Evolutionary conservation across 2,113 vertebrate genomes (phyloP).

Genomic region (Lathamus discolor): DNA sequence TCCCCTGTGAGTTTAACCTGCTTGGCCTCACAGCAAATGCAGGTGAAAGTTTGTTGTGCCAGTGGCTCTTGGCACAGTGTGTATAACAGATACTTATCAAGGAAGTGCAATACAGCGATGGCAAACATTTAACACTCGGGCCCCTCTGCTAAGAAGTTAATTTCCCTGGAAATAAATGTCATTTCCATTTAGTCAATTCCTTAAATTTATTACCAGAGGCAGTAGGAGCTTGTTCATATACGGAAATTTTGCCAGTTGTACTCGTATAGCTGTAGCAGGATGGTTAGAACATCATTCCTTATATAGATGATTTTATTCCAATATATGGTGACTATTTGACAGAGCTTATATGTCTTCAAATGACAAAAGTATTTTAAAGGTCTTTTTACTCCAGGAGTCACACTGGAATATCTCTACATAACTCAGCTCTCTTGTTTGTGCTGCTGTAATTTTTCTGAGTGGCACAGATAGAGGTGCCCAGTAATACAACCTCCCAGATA

Average conservation of each 20-base stretch:
- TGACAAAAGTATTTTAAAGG: neutral
- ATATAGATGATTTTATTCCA: neutral
- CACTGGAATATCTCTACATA: neutral
- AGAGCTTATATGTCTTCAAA: neutral
- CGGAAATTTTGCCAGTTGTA: neutral
- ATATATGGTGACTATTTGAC: neutral
- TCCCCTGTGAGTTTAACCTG: neutral
- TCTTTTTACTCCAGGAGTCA: neutral
- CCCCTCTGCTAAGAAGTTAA: neutral
- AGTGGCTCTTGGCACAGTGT: neutral
- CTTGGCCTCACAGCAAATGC: neutral
- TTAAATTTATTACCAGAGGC: neutral
- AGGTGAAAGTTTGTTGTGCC: neutral
- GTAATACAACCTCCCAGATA: neutral
- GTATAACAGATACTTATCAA: neutral
- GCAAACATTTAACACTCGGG: neutral
- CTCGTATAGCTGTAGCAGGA: neutral
- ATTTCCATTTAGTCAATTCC: neutral
- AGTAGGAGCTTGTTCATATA: neutral
- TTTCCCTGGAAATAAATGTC: neutral
- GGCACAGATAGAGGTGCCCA: neutral
- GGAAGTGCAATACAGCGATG: neutral
- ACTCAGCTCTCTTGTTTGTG: neutral
- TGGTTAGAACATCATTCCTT: neutral
- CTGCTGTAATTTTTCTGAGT: neutral